Conservation (phyloP, 2,113 vertebrate species). For the Forbesichthys papilliferus region DNA sequence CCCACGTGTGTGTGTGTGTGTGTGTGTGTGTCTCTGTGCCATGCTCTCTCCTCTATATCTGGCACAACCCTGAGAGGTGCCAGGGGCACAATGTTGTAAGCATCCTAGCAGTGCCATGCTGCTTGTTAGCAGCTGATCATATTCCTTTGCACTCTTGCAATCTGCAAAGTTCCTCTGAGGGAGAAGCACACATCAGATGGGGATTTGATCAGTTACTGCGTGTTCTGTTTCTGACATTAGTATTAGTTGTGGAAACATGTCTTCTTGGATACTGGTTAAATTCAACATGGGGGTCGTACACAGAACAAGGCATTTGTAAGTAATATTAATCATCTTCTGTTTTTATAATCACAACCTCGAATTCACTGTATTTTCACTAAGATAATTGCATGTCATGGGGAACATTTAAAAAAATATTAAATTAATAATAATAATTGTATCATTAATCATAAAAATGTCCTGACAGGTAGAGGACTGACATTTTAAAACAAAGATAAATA, state of each 20-base stretch:
- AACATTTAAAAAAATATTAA: background rate
- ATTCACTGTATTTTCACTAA: background rate
- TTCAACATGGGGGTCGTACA: conserved; percentile 45
- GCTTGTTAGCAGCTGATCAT: conserved; percentile 67
- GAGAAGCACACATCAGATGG: conserved; percentile 21
- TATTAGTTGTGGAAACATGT: conserved; percentile 26
- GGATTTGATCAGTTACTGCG: conserved; percentile 18
- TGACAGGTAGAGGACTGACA: too few species aligned
- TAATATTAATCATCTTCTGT: conserved; percentile 35
- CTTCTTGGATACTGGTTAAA: conserved; percentile 49
- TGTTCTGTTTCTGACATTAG: conserved; percentile 15
- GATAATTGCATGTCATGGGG: background rate
- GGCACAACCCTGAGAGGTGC: conserved; percentile 58
- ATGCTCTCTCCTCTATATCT: conserved; percentile 51
- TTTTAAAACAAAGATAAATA: background rate
- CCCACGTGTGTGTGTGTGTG: too few species aligned
- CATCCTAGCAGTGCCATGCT: conserved; percentile 57
- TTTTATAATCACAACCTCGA: background rate
- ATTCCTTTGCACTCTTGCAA: conserved; percentile 43
- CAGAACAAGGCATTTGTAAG: conserved; percentile 60
- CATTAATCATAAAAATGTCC: background rate
- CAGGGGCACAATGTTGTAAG: conserved; percentile 55
- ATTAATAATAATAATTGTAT: background rate
- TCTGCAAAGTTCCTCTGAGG: conserved; percentile 43
- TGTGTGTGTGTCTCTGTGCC: background rate